Evolutionary conservation across 2,888 invertebrate genomes (phyloP).

Genomic region (Apeira syringaria): DNA sequence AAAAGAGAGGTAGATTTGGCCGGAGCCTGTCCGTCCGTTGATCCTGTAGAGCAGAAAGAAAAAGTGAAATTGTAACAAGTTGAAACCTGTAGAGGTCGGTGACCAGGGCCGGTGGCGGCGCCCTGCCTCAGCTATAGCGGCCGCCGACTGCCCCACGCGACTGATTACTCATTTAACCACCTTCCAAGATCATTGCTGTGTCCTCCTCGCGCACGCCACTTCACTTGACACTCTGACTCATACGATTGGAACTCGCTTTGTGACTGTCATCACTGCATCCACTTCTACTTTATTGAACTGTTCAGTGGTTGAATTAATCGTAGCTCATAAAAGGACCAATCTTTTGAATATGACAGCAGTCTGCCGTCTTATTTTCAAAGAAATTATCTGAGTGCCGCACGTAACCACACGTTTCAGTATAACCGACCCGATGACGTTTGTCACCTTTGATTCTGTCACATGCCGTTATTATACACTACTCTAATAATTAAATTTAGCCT

Average conservation of each 20-base stretch:
- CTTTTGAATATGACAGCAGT: slow-evolving; percentile 10
- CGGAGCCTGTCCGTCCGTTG: too few relatives aligned
- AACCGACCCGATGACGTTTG: slow-evolving; percentile 39
- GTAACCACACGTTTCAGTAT: slow-evolving; percentile 25
- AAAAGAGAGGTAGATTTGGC: too few relatives aligned
- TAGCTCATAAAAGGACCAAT: slow-evolving; percentile 7
- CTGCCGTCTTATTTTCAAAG: slow-evolving; percentile 7
- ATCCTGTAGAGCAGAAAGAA: slow-evolving; percentile 45
- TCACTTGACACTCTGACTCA: slow-evolving; percentile 45
- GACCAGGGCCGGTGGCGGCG: slow-evolving; percentile 56
- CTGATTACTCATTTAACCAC: slow-evolving; percentile 69
- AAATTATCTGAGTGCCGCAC: slow-evolving; percentile 30
- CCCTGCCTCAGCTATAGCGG: slow-evolving; percentile 38
- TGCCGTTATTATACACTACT: slow-evolving; percentile 29
- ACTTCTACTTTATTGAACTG: slow-evolving; percentile 12
- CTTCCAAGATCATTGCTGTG: slow-evolving; percentile 41
- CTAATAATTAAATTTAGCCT: slow-evolving; percentile 20
- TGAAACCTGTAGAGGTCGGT: slow-evolving; percentile 78
- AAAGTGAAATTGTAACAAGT: slow-evolving; percentile 80
- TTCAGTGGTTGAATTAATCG: too few relatives aligned
- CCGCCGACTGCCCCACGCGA: slow-evolving; percentile 62
- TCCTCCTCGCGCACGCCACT: slow-evolving; percentile 8
- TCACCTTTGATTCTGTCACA: slow-evolving; percentile 48
- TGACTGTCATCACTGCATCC: slow-evolving; percentile 19
- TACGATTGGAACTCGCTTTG: slow-evolving; percentile 30